Conservation (phyloP, 2,797 vertebrate species). For the Acipenser transmontanus region DNA sequence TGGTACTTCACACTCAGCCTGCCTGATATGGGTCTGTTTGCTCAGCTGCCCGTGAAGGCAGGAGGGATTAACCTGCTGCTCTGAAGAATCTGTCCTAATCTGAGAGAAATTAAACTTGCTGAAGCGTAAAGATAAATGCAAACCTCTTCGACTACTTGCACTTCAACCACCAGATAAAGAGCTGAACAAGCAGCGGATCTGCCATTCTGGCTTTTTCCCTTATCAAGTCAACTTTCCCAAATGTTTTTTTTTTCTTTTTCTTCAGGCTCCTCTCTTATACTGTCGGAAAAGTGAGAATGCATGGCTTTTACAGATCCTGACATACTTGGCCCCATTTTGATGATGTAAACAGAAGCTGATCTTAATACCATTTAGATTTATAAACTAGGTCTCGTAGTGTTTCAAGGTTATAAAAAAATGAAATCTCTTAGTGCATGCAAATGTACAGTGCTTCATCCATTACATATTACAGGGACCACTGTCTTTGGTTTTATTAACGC, state of each 20-base stretch:
- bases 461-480: no score
- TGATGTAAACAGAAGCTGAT: neutral
- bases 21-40: constrained; percentile 50
- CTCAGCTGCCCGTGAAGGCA: constrained; percentile 49
- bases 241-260: neutral
- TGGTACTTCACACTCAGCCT: constrained; percentile 29
- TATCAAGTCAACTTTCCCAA: neutral
- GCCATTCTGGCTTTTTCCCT: neutral
- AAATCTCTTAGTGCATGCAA: no score
- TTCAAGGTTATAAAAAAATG: no score
- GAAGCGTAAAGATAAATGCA: constrained; percentile 54
- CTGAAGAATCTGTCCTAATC: constrained; percentile 51
- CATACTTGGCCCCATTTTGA: neutral
- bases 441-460: no score
- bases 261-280: neutral
- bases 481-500: no score
- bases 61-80: constrained; percentile 52
- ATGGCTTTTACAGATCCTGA: neutral
- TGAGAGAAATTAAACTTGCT: constrained; percentile 57
- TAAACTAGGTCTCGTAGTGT: no score
- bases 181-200: constrained; percentile 6
- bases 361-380: no score
- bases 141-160: constrained; percentile 25
- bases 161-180: constrained; percentile 24
- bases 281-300: neutral